Conservation (phyloP, 2,888 invertebrate species). For the Abscondita cerata region DNA sequence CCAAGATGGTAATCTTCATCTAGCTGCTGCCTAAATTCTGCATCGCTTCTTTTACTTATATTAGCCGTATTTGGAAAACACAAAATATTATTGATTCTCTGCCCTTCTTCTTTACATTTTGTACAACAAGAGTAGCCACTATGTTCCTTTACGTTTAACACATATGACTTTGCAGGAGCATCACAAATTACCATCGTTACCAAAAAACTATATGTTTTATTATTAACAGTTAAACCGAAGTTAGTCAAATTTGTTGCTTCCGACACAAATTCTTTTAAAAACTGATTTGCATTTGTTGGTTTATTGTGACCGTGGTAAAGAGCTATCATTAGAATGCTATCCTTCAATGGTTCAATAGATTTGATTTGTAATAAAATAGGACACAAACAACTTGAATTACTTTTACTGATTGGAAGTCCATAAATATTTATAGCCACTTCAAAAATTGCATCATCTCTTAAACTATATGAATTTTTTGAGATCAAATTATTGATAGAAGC, state of each 20-base stretch:
- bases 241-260: neutral
- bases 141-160: slow-evolving; percentile 17
- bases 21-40: neutral
- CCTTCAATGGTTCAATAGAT: too few relatives aligned
- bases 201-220: neutral
- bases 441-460: too few relatives aligned
- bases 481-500: too few relatives aligned
- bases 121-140: slow-evolving; percentile 22
- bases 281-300: neutral
- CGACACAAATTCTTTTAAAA: slow-evolving; percentile 15
- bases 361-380: too few relatives aligned
- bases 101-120: slow-evolving; percentile 20
- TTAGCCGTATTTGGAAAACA: neutral
- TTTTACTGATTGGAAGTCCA: neutral
- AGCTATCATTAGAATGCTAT: too few relatives aligned
- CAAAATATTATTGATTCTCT: slow-evolving; percentile 6
- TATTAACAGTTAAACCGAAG: slow-evolving; percentile 3
- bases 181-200: slow-evolving; percentile 32
- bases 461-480: too few relatives aligned
- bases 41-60: neutral
- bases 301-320: too few relatives aligned
- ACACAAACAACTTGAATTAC: neutral
- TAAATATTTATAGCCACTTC: neutral
- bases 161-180: slow-evolving; percentile 24
- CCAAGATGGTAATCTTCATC: neutral